Percentiles rank a stretch among this genome's conserved stretches.
phyloP scores from a whole-genome alignment of 1,140 invertebrate genomes.

The Diabrotica virgifera region DNA sequence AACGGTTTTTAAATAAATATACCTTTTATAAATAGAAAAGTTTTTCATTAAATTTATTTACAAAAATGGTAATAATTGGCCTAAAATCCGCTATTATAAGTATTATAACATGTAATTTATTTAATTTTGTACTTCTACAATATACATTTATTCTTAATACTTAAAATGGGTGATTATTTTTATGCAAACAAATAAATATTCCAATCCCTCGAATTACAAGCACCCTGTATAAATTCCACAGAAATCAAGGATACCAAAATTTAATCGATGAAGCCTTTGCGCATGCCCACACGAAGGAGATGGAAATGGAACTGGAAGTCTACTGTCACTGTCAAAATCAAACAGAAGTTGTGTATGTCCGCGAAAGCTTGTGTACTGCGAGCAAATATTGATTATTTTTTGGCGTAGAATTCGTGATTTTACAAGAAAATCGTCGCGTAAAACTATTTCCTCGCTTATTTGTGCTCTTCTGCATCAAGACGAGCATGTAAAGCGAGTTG shows the following conservation, averaged over 20 bases:
- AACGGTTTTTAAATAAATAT: too few species aligned
- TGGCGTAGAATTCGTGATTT: slow-evolving; percentile 15
- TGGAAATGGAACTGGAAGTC: slow-evolving; percentile 7
- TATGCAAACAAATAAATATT: too few species aligned
- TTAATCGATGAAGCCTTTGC: slow-evolving; percentile 20
- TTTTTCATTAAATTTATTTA: too few species aligned
- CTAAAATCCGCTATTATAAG: too few species aligned
- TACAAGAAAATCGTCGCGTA: neutral
- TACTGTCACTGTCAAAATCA: slow-evolving; percentile 25
- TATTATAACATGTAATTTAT: too few species aligned
- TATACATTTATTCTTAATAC: too few species aligned
- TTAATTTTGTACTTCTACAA: too few species aligned
- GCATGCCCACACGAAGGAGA: slow-evolving; percentile 11
- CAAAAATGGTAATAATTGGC: too few species aligned
- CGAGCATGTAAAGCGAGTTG: slow-evolving; percentile 4
- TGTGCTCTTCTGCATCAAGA: neutral
- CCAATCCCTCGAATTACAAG: neutral
- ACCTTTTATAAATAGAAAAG: too few species aligned
- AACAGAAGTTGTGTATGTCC: slow-evolving; percentile 24
- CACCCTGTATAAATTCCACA: slow-evolving; percentile 6
- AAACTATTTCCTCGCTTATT: neutral
- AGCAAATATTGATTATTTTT: slow-evolving; percentile 29
- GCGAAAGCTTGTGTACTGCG: slow-evolving; percentile 18
- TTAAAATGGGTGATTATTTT: too few species aligned
- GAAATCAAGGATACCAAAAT: slow-evolving; percentile 3